phyloP scores from a whole-genome alignment of 2,797 vertebrate species.

The Neosilurus hyrtlii region DNA sequence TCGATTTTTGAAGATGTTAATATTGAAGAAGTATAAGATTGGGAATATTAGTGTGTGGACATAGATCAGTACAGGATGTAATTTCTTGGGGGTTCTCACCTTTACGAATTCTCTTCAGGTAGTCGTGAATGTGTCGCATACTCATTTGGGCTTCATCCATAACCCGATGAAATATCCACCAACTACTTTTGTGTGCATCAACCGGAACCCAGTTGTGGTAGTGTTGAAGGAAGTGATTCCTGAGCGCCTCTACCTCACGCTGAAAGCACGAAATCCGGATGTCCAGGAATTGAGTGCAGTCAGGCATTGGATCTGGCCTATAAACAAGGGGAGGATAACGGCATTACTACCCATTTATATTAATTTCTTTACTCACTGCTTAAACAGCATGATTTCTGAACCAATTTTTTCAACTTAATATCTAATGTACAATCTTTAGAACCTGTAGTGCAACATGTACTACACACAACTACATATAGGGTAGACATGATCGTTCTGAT shows the following conservation, averaged over 20 bases:
- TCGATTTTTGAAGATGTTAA: no score
- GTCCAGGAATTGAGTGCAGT: constrained; percentile 81
- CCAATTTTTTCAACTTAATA: neutral
- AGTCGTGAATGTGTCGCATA: constrained; percentile 77
- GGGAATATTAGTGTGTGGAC: neutral
- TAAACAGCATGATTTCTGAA: neutral
- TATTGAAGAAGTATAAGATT: neutral
- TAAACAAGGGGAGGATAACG: constrained; percentile 29
- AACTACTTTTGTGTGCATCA: constrained; percentile 83
- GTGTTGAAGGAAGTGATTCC: constrained; percentile 75
- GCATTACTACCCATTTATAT: neutral
- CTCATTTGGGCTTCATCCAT: constrained; percentile 72
- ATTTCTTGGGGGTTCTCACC: constrained; percentile 69
- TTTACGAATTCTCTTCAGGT: constrained; percentile 77
- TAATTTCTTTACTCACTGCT: neutral
- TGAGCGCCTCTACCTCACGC: constrained; percentile 73
- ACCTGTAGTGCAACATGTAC: neutral
- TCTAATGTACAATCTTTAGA: neutral
- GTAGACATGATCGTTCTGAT: neutral
- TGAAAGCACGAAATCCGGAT: constrained; percentile 76
- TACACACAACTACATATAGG: neutral
- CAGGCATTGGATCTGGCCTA: constrained; percentile 73
- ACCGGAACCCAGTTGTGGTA: constrained; percentile 86
- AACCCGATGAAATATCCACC: constrained; percentile 83
- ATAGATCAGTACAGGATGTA: neutral